Conservation (phyloP, 1,140 invertebrate species). For the Bombus turneri region DNA sequence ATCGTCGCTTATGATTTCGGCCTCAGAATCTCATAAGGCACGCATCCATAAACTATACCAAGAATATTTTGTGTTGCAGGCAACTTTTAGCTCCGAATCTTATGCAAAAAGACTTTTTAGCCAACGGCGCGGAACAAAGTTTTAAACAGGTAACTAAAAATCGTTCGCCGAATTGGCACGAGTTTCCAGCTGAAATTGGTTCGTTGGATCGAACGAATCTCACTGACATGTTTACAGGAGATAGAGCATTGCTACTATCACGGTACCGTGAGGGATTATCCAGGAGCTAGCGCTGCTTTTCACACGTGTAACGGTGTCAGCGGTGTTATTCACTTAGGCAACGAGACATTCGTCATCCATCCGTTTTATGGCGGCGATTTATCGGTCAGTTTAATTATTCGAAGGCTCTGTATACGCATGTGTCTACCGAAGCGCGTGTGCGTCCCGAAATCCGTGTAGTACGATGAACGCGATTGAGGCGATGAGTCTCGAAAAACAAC, state of each 20-base stretch:
- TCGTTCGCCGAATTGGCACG: too few relatives aligned
- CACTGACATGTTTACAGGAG: slow-evolving; percentile 86
- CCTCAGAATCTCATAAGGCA: background rate
- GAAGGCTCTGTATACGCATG: background rate
- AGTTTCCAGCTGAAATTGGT: background rate
- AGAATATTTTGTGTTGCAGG: slow-evolving; percentile 82
- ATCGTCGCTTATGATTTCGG: too few relatives aligned
- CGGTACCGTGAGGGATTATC: slow-evolving; percentile 96
- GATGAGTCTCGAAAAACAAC: too few relatives aligned
- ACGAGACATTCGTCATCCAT: slow-evolving; percentile 98
- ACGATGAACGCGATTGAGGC: too few relatives aligned
- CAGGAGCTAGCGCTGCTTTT: slow-evolving; percentile 97
- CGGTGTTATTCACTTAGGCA: slow-evolving; percentile 97
- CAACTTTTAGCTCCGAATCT: slow-evolving; percentile 92
- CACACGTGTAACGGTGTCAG: slow-evolving; percentile 98
- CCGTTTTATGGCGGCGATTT: slow-evolving; percentile 97
- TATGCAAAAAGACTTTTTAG: slow-evolving; percentile 90
- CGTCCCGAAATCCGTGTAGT: background rate
- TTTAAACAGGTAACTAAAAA: slow-evolving; percentile 85
- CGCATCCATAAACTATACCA: background rate
- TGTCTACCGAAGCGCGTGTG: background rate
- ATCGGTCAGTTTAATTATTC: slow-evolving; percentile 89
- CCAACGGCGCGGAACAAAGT: slow-evolving; percentile 87
- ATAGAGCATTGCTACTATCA: slow-evolving; percentile 98
- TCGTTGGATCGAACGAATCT: background rate